phyloP scores from a whole-genome alignment of 2,113 vertebrate genomes.

The Asarcornis scutulata region DNA sequence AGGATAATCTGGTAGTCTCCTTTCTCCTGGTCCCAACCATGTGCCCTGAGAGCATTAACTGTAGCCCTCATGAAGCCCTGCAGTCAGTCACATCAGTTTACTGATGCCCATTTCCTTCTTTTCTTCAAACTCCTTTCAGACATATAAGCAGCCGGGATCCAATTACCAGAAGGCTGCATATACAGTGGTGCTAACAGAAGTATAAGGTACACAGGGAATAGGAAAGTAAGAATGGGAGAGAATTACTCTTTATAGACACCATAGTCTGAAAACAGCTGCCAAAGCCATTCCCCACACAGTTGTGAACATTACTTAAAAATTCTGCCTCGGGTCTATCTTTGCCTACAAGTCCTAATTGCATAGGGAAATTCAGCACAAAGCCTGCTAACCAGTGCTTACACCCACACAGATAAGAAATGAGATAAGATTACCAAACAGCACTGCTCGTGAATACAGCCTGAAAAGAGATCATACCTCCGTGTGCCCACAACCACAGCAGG shows the following conservation, averaged over 20 bases:
- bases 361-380: background rate
- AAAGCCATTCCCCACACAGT: background rate
- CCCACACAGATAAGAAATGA: background rate
- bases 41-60: background rate
- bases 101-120: background rate
- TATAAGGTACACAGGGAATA: background rate
- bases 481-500: background rate
- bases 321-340: background rate
- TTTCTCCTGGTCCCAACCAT: background rate
- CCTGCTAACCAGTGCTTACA: background rate
- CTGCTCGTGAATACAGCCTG: background rate
- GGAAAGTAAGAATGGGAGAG: background rate
- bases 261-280: background rate
- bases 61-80: background rate
- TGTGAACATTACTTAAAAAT: background rate
- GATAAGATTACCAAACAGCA: background rate
- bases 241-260: background rate
- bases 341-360: background rate
- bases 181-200: background rate
- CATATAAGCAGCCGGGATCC: background rate
- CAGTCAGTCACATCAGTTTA: background rate
- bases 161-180: background rate
- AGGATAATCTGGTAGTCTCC: background rate
- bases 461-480: background rate
- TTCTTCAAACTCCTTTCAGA: background rate